Conservation (phyloP, 2,888 invertebrate species). For the Malthinus seriepunctatus region DNA sequence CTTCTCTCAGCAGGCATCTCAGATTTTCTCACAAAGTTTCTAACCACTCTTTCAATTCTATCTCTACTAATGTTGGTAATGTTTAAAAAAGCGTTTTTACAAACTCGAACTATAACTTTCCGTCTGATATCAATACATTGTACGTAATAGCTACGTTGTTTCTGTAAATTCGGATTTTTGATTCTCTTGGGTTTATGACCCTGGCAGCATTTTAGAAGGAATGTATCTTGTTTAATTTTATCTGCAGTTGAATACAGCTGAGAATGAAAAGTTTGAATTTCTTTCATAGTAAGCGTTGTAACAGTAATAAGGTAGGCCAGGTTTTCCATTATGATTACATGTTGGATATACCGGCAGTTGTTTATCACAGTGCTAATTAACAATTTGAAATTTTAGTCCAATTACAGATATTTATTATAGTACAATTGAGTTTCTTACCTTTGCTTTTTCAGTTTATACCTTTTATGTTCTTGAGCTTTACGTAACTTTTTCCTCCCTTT, state of each 20-base stretch:
- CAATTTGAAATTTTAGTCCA: too few species aligned
- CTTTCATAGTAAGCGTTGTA: not conserved
- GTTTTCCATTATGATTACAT: not conserved
- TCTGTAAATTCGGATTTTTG: not conserved
- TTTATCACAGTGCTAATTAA: too few species aligned
- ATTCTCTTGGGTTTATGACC: not conserved
- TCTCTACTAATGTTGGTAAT: not conserved
- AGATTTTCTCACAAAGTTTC: not conserved
- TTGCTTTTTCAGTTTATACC: not conserved
- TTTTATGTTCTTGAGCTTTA: not conserved
- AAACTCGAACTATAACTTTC: not conserved
- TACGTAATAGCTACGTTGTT: not conserved
- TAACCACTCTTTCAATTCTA: not conserved
- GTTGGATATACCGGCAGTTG: too few species aligned
- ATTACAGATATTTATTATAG: too few species aligned
- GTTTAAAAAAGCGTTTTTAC: not conserved
- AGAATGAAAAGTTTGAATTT: not conserved
- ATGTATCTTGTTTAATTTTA: too few species aligned
- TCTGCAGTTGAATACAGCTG: not conserved
- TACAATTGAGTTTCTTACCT: too few species aligned
- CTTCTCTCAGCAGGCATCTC: not conserved
- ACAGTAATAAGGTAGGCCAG: not conserved
- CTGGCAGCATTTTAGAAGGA: not conserved
- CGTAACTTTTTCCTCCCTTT: not conserved
- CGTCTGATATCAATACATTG: not conserved